These are phyloP conservation scores for Eupithecia insigniata DNA, from an alignment of 2,888 invertebrate species.

Conservation along the genomic window DNA sequence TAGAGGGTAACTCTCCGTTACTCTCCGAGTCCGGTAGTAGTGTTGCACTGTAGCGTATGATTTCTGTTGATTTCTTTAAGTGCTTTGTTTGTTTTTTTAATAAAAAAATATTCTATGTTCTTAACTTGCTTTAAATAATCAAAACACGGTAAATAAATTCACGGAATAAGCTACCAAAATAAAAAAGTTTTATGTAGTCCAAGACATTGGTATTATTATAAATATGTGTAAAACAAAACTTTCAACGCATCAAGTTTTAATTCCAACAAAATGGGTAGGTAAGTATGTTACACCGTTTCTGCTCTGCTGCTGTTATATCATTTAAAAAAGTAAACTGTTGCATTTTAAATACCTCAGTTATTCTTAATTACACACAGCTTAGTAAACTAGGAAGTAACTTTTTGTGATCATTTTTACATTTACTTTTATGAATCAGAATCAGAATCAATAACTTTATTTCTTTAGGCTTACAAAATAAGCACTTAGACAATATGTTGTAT, in stretches of 20 bases:
- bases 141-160: too few species aligned
- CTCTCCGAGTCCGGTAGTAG: too few species aligned
- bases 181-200: not conserved
- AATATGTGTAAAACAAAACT: too few species aligned
- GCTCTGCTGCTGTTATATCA: not conserved
- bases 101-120: too few species aligned
- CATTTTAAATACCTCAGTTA: not conserved
- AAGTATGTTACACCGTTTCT: not conserved
- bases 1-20: not conserved
- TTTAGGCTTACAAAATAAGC: too few species aligned
- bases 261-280: not conserved
- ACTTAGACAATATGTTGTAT: too few species aligned
- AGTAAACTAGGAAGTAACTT: conserved; percentile 1
- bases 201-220: not conserved
- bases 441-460: too few species aligned
- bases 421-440: too few species aligned
- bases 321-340: not conserved
- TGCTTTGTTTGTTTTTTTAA: too few species aligned
- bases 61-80: not conserved
- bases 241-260: not conserved
- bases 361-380: not conserved
- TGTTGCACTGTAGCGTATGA: not conserved
- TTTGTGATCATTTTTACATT: not conserved
- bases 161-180: too few species aligned
- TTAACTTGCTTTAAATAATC: too few species aligned